Conservation (phyloP, 2,113 vertebrate genomes). For the Carassius auratus region DNA sequence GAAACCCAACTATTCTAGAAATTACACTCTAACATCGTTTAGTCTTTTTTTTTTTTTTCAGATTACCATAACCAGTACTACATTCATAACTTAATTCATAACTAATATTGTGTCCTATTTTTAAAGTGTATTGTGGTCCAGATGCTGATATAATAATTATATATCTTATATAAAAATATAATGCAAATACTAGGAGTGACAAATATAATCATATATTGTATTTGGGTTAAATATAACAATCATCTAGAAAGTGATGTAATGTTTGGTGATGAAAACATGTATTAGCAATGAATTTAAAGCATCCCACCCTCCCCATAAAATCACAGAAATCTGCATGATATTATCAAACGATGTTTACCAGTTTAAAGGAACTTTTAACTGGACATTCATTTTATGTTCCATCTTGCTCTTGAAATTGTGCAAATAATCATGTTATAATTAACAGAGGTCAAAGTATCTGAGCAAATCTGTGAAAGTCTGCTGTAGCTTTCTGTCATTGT, state of each 20-base stretch:
- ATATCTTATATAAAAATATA: background rate
- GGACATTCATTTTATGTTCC: background rate
- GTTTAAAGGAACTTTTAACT: no score
- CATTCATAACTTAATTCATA: background rate
- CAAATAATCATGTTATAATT: no score
- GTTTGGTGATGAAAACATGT: background rate
- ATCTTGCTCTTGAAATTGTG: no score
- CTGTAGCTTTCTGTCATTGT: no score
- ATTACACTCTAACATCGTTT: background rate
- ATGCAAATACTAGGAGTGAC: no score
- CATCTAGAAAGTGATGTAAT: background rate
- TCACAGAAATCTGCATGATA: background rate
- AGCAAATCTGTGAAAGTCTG: no score
- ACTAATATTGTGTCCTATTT: background rate
- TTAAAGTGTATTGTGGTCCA: background rate
- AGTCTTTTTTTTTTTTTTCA: background rate
- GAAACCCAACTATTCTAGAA: background rate
- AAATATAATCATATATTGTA: background rate
- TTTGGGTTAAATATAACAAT: background rate
- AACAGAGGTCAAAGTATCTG: no score
- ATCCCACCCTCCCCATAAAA: background rate
- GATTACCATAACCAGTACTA: background rate
- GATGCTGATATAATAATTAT: background rate
- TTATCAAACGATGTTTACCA: background rate
- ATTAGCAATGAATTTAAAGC: background rate